Conservation (phyloP, 2,888 invertebrate species). For the Tetropium fuscum region DNA sequence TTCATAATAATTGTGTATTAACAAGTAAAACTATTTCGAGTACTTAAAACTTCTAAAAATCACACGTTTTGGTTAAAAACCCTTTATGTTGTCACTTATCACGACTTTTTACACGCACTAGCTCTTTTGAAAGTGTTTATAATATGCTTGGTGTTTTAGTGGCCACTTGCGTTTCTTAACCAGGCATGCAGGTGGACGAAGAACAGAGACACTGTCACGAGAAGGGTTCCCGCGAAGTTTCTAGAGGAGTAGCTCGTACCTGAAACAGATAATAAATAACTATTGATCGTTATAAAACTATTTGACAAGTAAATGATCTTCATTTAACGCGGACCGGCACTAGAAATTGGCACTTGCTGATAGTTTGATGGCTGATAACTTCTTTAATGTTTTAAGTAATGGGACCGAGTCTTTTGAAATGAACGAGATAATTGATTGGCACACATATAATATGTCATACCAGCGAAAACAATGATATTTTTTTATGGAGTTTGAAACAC, state of each 20-base stretch:
- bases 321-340: no score
- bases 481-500: no score
- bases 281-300: background rate
- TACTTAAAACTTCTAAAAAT: conserved; percentile 21
- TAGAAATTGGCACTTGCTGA: no score
- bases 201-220: conserved; percentile 32
- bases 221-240: conserved; percentile 19
- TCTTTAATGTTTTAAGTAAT: no score
- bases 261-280: conserved; percentile 27
- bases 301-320: no score
- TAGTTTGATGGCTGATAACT: no score
- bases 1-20: conserved; percentile 21
- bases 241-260: conserved; percentile 31
- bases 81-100: conserved; percentile 36
- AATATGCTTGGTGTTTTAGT: conserved; percentile 22
- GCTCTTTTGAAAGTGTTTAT: conserved; percentile 34
- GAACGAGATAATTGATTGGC: no score
- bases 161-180: conserved; percentile 36
- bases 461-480: no score
- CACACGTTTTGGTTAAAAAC: conserved; percentile 35
- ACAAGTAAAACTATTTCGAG: conserved; percentile 14
- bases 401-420: no score
- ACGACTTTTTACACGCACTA: conserved; percentile 47
- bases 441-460: no score
- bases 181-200: conserved; percentile 44